Percentiles rank a stretch among this genome's conserved stretches.
These are phyloP conservation scores for Danio jaintianensis DNA, from an alignment of 2,797 vertebrate genomes.

Conservation along the genomic window DNA sequence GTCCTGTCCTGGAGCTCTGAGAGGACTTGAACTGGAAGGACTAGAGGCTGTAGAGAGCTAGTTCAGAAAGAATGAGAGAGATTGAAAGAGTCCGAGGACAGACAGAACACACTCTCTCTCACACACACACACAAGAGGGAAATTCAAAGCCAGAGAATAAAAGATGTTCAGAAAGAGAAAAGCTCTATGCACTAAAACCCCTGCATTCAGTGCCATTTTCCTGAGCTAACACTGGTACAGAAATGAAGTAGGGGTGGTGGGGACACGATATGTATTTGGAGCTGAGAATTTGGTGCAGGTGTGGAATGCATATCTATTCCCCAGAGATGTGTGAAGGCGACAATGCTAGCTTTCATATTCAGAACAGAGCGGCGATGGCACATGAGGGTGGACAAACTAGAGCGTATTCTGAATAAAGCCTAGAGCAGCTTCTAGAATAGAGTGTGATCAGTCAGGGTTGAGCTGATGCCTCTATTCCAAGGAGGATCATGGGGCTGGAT, in stretches of 20 bases:
- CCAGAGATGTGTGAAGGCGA: constrained; percentile 38
- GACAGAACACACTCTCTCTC: constrained; percentile 53
- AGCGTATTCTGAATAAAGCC: constrained; percentile 58
- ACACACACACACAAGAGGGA: constrained; percentile 36
- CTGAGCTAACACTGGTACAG: constrained; percentile 32
- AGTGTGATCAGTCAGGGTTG: constrained; percentile 42
- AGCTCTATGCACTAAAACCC: constrained; percentile 5
- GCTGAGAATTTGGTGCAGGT: constrained; percentile 1
- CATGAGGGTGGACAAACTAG: constrained; percentile 50
- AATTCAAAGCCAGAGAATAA: constrained; percentile 23
- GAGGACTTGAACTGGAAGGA: constrained; percentile 91
- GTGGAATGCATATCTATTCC: constrained; percentile 56
- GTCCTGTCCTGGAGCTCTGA: constrained; percentile 89
- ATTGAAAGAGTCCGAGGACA: constrained; percentile 82
- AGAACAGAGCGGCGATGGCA: constrained; percentile 55
- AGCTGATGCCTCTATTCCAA: constrained; percentile 32
- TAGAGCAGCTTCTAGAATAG: constrained; percentile 52
- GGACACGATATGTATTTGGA: constrained; percentile 57
- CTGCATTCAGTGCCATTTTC: constrained; percentile 1
- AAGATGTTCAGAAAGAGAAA: constrained; percentile 28
- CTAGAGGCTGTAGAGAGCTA: constrained; percentile 91
- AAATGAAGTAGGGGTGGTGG: constrained; percentile 36
- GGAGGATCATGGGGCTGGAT: constrained; percentile 18
- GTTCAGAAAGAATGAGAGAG: constrained; percentile 84
- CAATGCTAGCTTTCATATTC: constrained; percentile 59